Evolutionary conservation across 2,113 vertebrate species (phyloP).

Genomic region (Seriola dumerili): DNA sequence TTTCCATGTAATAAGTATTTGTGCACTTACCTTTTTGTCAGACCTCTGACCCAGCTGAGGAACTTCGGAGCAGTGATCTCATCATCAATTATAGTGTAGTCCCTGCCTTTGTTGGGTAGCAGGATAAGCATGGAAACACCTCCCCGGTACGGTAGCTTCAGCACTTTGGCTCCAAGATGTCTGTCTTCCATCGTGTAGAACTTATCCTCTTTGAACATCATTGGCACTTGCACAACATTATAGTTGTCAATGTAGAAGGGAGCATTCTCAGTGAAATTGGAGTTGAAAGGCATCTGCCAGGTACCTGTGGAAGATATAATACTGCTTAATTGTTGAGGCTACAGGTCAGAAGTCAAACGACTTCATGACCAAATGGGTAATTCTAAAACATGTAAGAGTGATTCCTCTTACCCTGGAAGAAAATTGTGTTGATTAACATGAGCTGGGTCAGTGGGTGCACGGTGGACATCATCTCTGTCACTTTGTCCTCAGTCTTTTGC

Average conservation of each 20-base stretch:
- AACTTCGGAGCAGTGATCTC: constrained; percentile 86
- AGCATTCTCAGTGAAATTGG: constrained; percentile 76
- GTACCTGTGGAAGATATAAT: constrained; percentile 80
- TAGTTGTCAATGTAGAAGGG: constrained; percentile 92
- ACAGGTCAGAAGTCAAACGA: constrained; percentile 4
- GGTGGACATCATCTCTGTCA: constrained; percentile 83
- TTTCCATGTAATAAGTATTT: not conserved
- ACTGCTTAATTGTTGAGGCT: constrained; percentile 10
- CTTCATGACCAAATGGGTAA: not conserved
- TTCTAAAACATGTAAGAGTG: not conserved
- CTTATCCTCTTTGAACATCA: constrained; percentile 88
- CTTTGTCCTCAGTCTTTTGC: constrained; percentile 83
- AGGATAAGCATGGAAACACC: constrained; percentile 91
- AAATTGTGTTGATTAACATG: constrained; percentile 88
- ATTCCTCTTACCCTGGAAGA: constrained; percentile 89
- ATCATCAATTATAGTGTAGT: constrained; percentile 90
- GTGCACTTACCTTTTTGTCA: constrained; percentile 79
- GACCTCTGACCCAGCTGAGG: constrained; percentile 85
- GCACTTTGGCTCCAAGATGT: constrained; percentile 84
- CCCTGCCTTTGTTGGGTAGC: constrained; percentile 85
- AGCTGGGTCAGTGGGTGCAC: constrained; percentile 83
- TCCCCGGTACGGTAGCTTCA: constrained; percentile 89
- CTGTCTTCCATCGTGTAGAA: constrained; percentile 85
- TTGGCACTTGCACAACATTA: constrained; percentile 87
- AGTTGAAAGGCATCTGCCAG: constrained; percentile 89